Conservation (phyloP, 2,797 vertebrate genomes). For the Girardinus metallicus region DNA sequence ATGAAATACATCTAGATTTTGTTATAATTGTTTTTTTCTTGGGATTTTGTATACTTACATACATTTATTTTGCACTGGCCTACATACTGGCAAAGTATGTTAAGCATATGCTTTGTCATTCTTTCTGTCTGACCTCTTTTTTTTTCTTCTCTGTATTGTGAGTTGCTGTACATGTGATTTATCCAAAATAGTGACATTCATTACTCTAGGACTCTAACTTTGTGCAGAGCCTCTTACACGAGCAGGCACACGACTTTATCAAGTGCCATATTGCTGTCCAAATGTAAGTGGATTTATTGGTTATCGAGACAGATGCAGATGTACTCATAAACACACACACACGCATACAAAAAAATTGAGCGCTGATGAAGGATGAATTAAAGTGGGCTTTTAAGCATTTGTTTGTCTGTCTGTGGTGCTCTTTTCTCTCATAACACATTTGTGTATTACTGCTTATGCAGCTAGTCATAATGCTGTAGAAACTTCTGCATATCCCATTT, state of each 20-base stretch:
- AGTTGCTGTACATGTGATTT: conserved; percentile 21
- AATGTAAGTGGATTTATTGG: conserved; percentile 45
- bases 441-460: conserved; percentile 38
- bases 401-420: conserved; percentile 2
- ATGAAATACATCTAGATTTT: too few relatives aligned
- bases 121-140: background rate
- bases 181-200: conserved; percentile 43
- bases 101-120: conserved; percentile 8
- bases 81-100: conserved; percentile 36
- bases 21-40: too few relatives aligned
- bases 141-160: conserved; percentile 32
- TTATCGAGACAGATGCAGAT: conserved; percentile 43
- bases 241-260: conserved; percentile 1
- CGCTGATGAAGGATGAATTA: conserved; percentile 15
- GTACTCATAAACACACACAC: background rate
- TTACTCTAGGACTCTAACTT: conserved; percentile 38
- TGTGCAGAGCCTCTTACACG: conserved; percentile 29
- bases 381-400: conserved; percentile 60
- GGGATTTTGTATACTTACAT: conserved; percentile 42
- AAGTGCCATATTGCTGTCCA: conserved; percentile 25
- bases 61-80: conserved; percentile 30
- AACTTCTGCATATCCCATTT: background rate
- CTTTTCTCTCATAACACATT: conserved; percentile 27
- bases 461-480: background rate
- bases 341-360: background rate